These are phyloP conservation scores for Eretmochelys imbricata DNA, from an alignment of 2,113 vertebrate genomes.

Conservation along the genomic window DNA sequence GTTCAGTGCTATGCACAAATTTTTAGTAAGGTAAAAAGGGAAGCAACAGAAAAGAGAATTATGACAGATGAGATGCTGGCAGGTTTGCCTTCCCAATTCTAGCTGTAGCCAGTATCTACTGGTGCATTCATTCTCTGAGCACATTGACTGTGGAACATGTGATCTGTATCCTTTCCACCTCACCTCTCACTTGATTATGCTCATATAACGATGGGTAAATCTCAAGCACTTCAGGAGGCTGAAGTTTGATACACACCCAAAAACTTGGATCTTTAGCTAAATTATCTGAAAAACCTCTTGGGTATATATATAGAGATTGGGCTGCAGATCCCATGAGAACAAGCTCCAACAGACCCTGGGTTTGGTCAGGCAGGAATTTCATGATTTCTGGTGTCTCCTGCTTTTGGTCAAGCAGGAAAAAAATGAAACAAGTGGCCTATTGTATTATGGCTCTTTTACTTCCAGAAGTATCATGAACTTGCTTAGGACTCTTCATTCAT, in stretches of 20 bases:
- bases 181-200: not conserved
- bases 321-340: not conserved
- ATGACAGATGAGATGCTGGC: not conserved
- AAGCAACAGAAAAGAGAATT: not conserved
- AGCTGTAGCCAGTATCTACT: not conserved
- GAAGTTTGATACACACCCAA: not conserved
- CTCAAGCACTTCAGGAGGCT: not conserved
- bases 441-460: not conserved
- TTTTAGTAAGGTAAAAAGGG: not conserved
- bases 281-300: not conserved
- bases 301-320: not conserved
- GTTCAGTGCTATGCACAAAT: not conserved
- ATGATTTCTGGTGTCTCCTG: not conserved
- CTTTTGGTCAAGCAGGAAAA: not conserved
- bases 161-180: not conserved
- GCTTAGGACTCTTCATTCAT: not conserved
- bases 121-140: not conserved
- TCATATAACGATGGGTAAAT: not conserved
- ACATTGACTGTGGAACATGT: fast-evolving
- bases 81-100: not conserved
- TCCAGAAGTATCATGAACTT: not conserved
- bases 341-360: not conserved
- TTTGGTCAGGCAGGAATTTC: not conserved
- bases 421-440: not conserved
- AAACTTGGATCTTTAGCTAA: not conserved